phyloP scores from a whole-genome alignment of 2,888 invertebrate genomes.

The Lacanobia oleracea region DNA sequence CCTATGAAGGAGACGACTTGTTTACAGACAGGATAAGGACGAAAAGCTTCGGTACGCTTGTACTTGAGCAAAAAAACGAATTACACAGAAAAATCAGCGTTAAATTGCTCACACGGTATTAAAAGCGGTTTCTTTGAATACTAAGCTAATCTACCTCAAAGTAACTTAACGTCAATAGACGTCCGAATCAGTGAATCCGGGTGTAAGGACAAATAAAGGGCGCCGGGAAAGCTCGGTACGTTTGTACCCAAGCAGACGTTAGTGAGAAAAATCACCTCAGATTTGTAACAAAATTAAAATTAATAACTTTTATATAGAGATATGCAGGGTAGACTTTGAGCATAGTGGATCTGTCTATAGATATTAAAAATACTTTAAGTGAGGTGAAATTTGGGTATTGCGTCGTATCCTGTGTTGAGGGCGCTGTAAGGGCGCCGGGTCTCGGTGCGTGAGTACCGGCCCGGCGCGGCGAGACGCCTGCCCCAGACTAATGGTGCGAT shows the following conservation, averaged over 20 bases:
- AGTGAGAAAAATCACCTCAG: conserved; percentile 3
- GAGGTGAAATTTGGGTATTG: conserved; percentile 39
- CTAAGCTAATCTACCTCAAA: conserved; percentile 25
- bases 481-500: conserved; percentile 54
- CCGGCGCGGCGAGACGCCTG: conserved; percentile 62
- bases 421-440: conserved; percentile 68
- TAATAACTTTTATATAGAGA: conserved; percentile 10
- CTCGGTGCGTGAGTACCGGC: conserved; percentile 69
- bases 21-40: conserved; percentile 22
- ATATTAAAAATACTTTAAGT: conserved; percentile 27
- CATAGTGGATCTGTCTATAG: background rate
- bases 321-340: background rate
- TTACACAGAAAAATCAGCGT: background rate
- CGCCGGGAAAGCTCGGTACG: conserved; percentile 47
- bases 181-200: conserved; percentile 36
- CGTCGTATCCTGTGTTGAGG: conserved; percentile 61
- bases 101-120: conserved; percentile 15
- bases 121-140: conserved; percentile 14
- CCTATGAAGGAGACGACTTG: conserved; percentile 26
- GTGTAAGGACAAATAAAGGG: conserved; percentile 51
- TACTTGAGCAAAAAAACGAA: conserved; percentile 9
- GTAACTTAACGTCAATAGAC: conserved; percentile 27
- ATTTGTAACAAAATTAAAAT: conserved; percentile 13
- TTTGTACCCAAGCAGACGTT: conserved; percentile 21
- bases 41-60: conserved; percentile 7